phyloP scores from a whole-genome alignment of 2,797 vertebrate genomes.

The Platalea minor region DNA sequence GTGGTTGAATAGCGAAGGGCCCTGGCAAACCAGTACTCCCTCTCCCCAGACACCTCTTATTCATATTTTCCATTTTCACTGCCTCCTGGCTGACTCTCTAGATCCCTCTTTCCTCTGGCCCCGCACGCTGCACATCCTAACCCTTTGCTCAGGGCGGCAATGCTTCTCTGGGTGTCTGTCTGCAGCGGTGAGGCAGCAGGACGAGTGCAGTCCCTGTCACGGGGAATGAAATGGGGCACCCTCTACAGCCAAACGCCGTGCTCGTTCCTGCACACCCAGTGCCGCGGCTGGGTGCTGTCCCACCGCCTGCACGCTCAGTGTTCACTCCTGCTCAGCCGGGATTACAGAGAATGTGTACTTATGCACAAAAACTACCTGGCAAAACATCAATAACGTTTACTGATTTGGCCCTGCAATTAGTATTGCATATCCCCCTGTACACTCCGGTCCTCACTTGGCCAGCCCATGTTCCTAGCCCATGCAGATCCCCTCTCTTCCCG shows the following conservation, averaged over 20 bases:
- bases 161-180: background rate
- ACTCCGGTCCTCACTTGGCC: background rate
- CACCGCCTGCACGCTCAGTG: rapidly evolving
- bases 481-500: background rate
- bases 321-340: background rate
- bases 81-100: background rate
- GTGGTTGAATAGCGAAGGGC: background rate
- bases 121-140: rapidly evolving
- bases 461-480: background rate
- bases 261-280: rapidly evolving
- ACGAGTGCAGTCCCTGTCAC: background rate
- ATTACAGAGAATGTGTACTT: background rate
- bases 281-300: background rate
- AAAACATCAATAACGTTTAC: background rate
- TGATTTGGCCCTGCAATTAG: background rate
- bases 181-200: background rate
- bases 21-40: background rate
- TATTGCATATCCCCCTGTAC: background rate
- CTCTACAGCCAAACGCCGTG: rapidly evolving
- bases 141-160: background rate
- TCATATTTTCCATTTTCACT: background rate
- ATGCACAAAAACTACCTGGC: background rate
- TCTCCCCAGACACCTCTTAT: background rate
- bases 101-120: background rate
- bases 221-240: background rate